These are phyloP conservation scores for Diprion similis DNA, from an alignment of 1,140 invertebrate species.

Conservation along the genomic window DNA sequence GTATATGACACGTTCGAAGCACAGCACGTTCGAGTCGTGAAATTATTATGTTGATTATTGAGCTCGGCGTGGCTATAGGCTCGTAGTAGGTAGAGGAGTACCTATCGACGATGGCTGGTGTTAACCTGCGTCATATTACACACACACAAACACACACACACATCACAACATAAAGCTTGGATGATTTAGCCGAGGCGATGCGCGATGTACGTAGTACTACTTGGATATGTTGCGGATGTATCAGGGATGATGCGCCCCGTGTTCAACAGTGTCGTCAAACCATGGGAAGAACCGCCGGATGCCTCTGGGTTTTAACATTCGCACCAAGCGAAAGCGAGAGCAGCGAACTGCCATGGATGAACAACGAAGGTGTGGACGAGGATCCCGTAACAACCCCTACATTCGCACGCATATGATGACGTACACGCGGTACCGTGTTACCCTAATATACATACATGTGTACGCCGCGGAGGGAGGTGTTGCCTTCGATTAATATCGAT, in stretches of 20 bases:
- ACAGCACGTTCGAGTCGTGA: background rate
- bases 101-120: background rate
- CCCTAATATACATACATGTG: background rate
- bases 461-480: background rate
- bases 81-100: background rate
- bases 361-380: no score
- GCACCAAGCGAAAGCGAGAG: background rate
- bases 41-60: background rate
- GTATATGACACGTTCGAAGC: background rate
- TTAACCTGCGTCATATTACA: background rate
- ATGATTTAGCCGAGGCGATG: no score
- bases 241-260: no score
- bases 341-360: no score
- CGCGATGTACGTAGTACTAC: no score
- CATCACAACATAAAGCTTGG: no score
- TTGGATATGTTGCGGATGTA: no score
- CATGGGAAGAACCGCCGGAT: background rate
- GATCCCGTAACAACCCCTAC: background rate
- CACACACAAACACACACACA: no score
- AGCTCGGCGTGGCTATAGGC: background rate
- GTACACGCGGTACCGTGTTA: background rate
- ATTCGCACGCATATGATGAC: background rate
- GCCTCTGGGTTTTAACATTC: background rate
- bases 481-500: slow-evolving; percentile 27
- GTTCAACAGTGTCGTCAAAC: no score